Percentiles rank a stretch among this genome's conserved stretches.
phyloP scores from a whole-genome alignment of 2,113 vertebrate genomes.

The Ophiodon elongatus region DNA sequence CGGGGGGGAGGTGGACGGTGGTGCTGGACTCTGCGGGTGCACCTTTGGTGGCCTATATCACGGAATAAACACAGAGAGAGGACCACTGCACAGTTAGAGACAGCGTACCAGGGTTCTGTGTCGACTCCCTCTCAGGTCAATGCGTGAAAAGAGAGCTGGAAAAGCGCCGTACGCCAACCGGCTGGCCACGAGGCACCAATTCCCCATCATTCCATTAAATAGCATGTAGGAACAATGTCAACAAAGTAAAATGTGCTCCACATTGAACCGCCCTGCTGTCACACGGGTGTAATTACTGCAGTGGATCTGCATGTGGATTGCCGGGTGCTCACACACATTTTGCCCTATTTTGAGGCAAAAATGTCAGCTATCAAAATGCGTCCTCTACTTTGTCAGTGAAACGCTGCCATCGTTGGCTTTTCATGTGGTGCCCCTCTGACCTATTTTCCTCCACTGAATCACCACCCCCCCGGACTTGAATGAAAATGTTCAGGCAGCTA shows the following conservation, averaged over 20 bases:
- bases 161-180: background rate
- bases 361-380: constrained; percentile 19
- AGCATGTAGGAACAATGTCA: background rate
- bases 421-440: constrained; percentile 50
- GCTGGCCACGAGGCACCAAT: background rate
- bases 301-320: constrained; percentile 35
- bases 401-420: constrained; percentile 9
- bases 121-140: background rate
- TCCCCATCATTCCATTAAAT: background rate
- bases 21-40: background rate
- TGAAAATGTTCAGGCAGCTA: constrained; percentile 3
- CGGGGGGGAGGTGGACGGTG: constrained; percentile 65
- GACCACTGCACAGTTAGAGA: background rate
- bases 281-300: constrained; percentile 35
- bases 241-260: background rate
- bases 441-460: constrained; percentile 33
- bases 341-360: constrained; percentile 54
- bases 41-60: constrained; percentile 30
- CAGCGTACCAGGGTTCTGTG: no score
- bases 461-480: background rate
- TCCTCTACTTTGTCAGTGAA: constrained; percentile 50
- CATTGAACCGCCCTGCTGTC: background rate
- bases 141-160: background rate
- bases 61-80: background rate
- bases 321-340: constrained; percentile 16